phyloP scores from a whole-genome alignment of 1,140 invertebrate genomes.

The Spodoptera litura region DNA sequence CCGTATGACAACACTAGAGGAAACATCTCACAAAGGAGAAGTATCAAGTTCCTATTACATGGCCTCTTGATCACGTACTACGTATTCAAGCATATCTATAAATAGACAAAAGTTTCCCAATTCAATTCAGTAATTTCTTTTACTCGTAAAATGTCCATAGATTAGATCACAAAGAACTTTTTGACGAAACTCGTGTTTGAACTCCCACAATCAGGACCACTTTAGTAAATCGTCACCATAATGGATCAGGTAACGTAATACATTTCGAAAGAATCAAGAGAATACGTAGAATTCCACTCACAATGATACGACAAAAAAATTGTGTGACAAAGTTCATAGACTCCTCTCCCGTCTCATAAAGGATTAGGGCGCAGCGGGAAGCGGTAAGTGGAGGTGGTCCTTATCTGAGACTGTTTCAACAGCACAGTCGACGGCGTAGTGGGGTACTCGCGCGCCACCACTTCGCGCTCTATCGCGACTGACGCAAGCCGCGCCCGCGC shows the following conservation, averaged over 20 bases:
- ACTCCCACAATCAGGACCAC: conserved; percentile 18
- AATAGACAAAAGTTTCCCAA: conserved; percentile 13
- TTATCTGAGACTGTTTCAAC: conserved; percentile 76
- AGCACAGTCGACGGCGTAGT: conserved; percentile 62
- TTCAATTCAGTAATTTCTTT: not conserved
- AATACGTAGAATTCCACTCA: conserved; percentile 57
- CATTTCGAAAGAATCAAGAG: conserved; percentile 45
- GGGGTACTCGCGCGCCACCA: conserved; percentile 64
- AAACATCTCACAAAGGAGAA: conserved; percentile 33
- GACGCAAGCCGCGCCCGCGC: conserved; percentile 70
- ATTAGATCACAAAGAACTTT: conserved; percentile 10
- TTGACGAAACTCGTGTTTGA: conserved; percentile 4
- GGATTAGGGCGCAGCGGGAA: conserved; percentile 73
- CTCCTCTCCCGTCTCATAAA: conserved; percentile 61
- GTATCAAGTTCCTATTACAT: conserved; percentile 46
- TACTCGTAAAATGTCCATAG: conserved; percentile 17
- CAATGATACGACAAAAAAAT: conserved; percentile 62
- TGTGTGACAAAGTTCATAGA: conserved; percentile 66
- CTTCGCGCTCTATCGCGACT: conserved; percentile 66
- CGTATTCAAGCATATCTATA: conserved; percentile 12
- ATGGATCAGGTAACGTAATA: conserved; percentile 42
- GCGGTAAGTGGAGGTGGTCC: conserved; percentile 67
- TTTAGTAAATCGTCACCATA: conserved; percentile 36
- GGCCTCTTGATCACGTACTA: conserved; percentile 42
- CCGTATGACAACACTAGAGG: conserved; percentile 41